Evolutionary conservation across 2,113 vertebrate genomes (phyloP).

Genomic region (Solenodon paradoxus): DNA sequence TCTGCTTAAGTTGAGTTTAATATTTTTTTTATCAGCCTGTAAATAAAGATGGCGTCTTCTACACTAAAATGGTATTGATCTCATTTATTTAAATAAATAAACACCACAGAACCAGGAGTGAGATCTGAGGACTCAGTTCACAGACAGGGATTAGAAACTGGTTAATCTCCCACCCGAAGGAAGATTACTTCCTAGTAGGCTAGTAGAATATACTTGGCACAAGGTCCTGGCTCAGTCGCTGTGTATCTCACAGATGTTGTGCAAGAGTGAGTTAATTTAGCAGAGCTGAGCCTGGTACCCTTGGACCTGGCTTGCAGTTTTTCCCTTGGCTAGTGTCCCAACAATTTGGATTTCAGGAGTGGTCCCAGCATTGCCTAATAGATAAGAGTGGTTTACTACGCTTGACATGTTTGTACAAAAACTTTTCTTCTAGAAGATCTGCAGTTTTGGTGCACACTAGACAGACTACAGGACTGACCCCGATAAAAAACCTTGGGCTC

Average conservation of each 20-base stretch:
- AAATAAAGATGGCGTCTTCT: constrained; percentile 80
- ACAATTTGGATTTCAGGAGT: background rate
- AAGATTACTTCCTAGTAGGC: background rate
- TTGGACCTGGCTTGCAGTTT: background rate
- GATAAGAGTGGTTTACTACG: background rate
- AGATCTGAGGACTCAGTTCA: background rate
- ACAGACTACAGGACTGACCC: background rate
- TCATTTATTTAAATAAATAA: constrained; percentile 61
- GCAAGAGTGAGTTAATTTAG: background rate
- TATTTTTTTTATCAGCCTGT: constrained; percentile 81
- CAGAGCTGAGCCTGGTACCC: background rate
- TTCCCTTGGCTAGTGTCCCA: background rate
- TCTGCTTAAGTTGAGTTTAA: constrained; percentile 67
- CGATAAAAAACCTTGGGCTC: background rate
- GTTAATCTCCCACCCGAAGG: background rate
- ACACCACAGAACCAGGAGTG: background rate
- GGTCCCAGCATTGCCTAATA: background rate
- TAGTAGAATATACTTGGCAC: background rate
- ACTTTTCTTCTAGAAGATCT: background rate
- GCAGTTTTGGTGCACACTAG: background rate
- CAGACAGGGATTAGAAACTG: background rate
- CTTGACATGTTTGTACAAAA: background rate
- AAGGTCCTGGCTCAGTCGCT: background rate
- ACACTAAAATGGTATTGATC: constrained; percentile 70
- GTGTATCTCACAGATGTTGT: background rate